Evolutionary conservation across 1,140 invertebrate genomes (phyloP).

Genomic region (roundworm (Caenorhabditis elegans)): WBcel235 BX284605.5:7200501-7201000

Average conservation of each 20-base stretch:
- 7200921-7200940: slow-evolving; percentile 27
- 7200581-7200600: neutral
- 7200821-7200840: neutral
- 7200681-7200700: neutral
- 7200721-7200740: neutral
- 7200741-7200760: too few relatives aligned
- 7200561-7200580: too few relatives aligned
- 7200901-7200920: slow-evolving; percentile 22
- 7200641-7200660: neutral
- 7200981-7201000: too few relatives aligned
- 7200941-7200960: neutral
- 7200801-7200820: slow-evolving; percentile 34
- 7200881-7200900: slow-evolving; percentile 16
- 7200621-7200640: slow-evolving; percentile 5
- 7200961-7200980: too few relatives aligned
- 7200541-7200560: too few relatives aligned
- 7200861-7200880: slow-evolving; percentile 17
- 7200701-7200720: neutral
- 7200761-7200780: neutral
- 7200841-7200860: slow-evolving; percentile 12
- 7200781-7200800: neutral
- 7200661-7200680: neutral
- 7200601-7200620: neutral
- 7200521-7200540: too few relatives aligned
- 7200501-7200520: too few relatives aligned